Conservation (phyloP, 2,797 vertebrate genomes). For the Danio kyathit region DNA sequence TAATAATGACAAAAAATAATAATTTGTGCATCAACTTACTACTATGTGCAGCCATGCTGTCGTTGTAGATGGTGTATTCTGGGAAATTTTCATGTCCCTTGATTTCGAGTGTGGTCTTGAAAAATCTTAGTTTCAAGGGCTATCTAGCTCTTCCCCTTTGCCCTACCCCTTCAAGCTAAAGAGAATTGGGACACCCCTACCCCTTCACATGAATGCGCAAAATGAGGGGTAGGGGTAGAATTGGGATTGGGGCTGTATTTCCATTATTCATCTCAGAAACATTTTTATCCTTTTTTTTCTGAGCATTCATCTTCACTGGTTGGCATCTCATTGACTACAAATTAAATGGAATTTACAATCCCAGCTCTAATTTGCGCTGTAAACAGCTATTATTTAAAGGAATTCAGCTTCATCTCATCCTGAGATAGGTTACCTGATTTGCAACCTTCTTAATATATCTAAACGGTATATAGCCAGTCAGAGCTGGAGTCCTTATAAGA, state of each 20-base stretch:
- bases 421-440: conserved; percentile 35
- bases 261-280: conserved; percentile 64
- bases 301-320: conserved; percentile 44
- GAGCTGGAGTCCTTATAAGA: conserved; percentile 25
- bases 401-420: conserved; percentile 28
- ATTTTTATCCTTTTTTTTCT: conserved; percentile 36
- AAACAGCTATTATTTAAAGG: conserved; percentile 40
- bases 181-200: too few relatives aligned
- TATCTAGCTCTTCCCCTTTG: too few relatives aligned
- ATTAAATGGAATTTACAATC: conserved; percentile 29
- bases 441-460: conserved; percentile 32
- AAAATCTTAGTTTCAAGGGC: too few relatives aligned
- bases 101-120: too few relatives aligned
- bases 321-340: conserved; percentile 36
- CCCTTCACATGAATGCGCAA: too few relatives aligned
- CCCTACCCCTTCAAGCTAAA: too few relatives aligned
- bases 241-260: conserved; percentile 23
- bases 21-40: too few relatives aligned
- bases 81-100: too few relatives aligned
- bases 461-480: background rate
- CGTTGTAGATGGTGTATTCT: too few relatives aligned
- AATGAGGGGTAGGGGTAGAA: too few relatives aligned
- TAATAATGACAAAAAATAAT: too few relatives aligned
- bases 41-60: too few relatives aligned
- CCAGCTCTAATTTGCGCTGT: conserved; percentile 22